Evolutionary conservation across 2,113 vertebrate genomes (phyloP).

Genomic region (Fregetta grallaria): DNA sequence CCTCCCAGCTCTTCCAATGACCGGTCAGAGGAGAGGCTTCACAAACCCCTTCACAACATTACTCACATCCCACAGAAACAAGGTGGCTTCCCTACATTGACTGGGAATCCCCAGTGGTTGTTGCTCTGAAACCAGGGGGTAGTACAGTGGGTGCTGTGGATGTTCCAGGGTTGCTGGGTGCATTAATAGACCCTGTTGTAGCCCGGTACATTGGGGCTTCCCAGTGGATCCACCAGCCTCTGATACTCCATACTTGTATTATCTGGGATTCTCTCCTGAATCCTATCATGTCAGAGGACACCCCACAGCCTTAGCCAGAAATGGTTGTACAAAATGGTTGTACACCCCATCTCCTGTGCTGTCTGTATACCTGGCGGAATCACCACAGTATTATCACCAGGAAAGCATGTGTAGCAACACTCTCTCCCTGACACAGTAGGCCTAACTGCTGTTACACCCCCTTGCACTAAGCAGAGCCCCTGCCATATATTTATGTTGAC

Average conservation of each 20-base stretch:
- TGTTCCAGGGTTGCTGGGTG: background rate
- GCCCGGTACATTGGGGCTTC: background rate
- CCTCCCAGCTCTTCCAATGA: background rate
- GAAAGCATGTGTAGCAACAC: background rate
- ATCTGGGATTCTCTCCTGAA: background rate
- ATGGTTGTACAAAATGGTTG: background rate
- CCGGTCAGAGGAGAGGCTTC: background rate
- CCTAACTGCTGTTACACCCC: background rate
- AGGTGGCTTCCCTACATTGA: background rate
- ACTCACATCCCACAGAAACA: background rate
- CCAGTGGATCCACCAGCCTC: background rate
- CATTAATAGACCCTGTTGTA: background rate
- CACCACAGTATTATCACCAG: background rate
- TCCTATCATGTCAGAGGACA: background rate
- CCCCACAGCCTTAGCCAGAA: background rate
- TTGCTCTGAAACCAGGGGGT: background rate
- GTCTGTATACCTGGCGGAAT: background rate
- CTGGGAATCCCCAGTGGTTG: background rate
- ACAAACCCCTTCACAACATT: background rate
- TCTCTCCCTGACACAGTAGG: background rate
- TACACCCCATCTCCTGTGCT: background rate
- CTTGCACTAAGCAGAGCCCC: background rate
- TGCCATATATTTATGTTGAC: background rate
- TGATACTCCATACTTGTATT: fast-evolving
- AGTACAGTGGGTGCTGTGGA: background rate